Evolutionary conservation across 2,888 invertebrate species (phyloP).

Genomic region (Dicyrtoma fusca): DNA sequence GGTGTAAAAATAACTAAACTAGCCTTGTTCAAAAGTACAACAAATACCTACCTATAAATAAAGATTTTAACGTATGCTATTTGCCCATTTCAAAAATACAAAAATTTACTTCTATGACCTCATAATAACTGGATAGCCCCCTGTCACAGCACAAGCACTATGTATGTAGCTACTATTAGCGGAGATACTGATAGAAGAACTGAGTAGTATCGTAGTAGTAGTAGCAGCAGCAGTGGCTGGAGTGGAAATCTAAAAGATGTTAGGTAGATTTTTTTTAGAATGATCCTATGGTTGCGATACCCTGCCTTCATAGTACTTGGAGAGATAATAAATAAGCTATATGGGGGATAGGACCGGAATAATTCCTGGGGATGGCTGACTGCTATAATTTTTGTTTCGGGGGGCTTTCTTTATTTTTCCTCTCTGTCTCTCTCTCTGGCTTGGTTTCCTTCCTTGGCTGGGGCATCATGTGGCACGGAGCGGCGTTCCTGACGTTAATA

Average conservation of each 20-base stretch:
- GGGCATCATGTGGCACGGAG: constrained; percentile 57
- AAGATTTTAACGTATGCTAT: too few species aligned
- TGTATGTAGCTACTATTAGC: too few species aligned
- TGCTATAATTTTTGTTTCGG: constrained; percentile 49
- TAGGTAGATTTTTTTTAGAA: neutral
- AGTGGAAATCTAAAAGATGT: neutral
- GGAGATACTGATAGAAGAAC: too few species aligned
- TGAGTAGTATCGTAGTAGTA: neutral
- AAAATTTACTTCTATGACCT: too few species aligned
- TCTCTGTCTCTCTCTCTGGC: constrained; percentile 42
- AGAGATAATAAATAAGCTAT: constrained; percentile 49
- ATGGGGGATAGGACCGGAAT: constrained; percentile 45
- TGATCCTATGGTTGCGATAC: constrained; percentile 33
- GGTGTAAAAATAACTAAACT: too few species aligned
- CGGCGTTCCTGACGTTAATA: constrained; percentile 65
- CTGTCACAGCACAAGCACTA: too few species aligned
- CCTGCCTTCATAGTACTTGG: constrained; percentile 36
- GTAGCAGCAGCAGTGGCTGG: neutral
- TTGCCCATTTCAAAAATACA: too few species aligned
- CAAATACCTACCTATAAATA: too few species aligned
- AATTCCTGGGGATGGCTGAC: constrained; percentile 47
- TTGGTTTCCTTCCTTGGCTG: constrained; percentile 52
- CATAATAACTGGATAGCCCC: too few species aligned
- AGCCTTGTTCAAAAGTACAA: too few species aligned
- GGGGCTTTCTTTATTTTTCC: constrained; percentile 43